Conservation (phyloP, 2,888 invertebrate species). For the Linnaemya vulpina region DNA sequence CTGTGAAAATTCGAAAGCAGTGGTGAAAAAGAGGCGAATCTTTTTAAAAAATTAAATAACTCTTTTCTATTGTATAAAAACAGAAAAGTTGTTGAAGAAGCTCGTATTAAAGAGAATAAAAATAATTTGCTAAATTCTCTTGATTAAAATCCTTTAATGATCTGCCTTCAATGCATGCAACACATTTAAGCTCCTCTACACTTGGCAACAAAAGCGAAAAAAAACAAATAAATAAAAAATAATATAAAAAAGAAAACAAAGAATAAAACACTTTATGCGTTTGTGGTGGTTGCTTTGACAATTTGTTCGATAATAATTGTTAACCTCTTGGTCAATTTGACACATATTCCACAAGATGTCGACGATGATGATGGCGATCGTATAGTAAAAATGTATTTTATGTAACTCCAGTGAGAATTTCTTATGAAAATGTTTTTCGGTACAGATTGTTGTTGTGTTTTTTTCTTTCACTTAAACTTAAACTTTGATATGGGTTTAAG, state of each 20-base stretch:
- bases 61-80: neutral
- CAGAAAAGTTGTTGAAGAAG: too few species aligned
- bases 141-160: constrained; percentile 26
- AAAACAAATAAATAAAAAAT: constrained; percentile 3
- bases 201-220: constrained; percentile 30
- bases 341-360: constrained; percentile 76
- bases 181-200: constrained; percentile 23
- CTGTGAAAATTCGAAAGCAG: constrained; percentile 33
- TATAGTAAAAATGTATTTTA: constrained; percentile 53
- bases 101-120: too few species aligned
- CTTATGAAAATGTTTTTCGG: constrained; percentile 62
- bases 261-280: constrained; percentile 60
- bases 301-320: constrained; percentile 83
- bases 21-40: constrained; percentile 11
- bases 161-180: constrained; percentile 1
- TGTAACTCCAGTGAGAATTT: constrained; percentile 70
- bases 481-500: constrained; percentile 74
- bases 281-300: constrained; percentile 77
- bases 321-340: constrained; percentile 81
- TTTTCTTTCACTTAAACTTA: constrained; percentile 51
- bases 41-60: neutral
- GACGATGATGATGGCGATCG: constrained; percentile 47
- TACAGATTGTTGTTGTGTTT: constrained; percentile 54
- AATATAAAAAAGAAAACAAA: constrained; percentile 16
- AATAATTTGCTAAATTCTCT: too few species aligned